Conservation (phyloP, 2,888 invertebrate genomes). For the Rugalucina vietnamica region DNA sequence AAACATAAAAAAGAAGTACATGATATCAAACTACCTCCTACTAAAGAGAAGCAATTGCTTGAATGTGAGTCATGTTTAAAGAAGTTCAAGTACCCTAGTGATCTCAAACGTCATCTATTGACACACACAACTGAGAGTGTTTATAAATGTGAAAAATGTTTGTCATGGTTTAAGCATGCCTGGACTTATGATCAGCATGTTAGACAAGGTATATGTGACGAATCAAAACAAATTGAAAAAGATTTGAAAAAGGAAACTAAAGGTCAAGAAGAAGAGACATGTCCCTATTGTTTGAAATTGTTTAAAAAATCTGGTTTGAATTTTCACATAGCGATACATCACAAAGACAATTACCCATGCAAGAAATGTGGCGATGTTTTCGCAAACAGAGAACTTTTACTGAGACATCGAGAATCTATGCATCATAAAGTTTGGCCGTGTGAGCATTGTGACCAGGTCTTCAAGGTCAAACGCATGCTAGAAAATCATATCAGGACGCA, state of each 20-base stretch:
- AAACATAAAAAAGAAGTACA: neutral
- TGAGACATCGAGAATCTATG: no score
- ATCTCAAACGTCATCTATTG: neutral
- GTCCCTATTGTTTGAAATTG: neutral
- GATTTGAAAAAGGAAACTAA: neutral
- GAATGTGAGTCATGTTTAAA: neutral
- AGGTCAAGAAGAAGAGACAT: neutral
- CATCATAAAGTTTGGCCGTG: no score
- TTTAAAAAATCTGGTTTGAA: neutral
- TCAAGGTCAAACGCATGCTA: neutral
- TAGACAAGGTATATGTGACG: neutral
- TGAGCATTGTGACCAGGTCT: neutral
- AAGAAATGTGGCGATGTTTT: neutral
- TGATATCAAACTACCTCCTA: neutral
- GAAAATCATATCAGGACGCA: neutral
- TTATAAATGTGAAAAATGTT: neutral
- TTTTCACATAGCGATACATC: neutral
- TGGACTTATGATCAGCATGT: neutral
- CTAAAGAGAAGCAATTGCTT: neutral
- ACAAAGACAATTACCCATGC: neutral
- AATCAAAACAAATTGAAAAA: neutral
- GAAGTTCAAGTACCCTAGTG: neutral
- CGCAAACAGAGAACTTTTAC: no score
- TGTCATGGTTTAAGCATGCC: neutral
- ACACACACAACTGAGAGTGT: neutral